A percentile compares a stretch with the other conserved stretches of the same genome.
phyloP scores from a whole-genome alignment of 2,113 vertebrate genomes.

The Lycocorax pyrrhopterus region DNA sequence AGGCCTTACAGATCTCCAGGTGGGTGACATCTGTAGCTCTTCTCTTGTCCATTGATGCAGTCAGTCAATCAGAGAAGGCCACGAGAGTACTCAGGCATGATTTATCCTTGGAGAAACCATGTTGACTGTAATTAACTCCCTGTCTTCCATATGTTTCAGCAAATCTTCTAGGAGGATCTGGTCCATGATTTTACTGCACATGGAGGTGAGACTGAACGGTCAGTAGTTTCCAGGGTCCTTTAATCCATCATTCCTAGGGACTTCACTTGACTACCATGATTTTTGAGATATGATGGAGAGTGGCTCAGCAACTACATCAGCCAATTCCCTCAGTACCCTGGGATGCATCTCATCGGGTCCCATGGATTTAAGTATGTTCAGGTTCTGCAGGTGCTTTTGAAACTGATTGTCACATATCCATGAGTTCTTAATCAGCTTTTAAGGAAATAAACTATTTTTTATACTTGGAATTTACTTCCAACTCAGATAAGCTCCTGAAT shows the following conservation, averaged over 20 bases:
- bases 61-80: not conserved
- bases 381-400: not conserved
- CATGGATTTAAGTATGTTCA: not conserved
- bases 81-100: not conserved
- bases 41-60: not conserved
- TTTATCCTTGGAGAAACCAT: not conserved
- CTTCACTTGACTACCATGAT: not conserved
- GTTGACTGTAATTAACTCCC: not conserved
- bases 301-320: not conserved
- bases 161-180: not conserved
- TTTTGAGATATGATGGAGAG: not conserved
- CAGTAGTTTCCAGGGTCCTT: not conserved
- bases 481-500: not conserved
- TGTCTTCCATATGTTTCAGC: not conserved
- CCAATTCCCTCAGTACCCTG: not conserved
- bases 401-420: not conserved
- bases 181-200: not conserved
- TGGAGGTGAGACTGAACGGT: not conserved
- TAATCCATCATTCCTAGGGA: not conserved
- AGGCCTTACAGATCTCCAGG: not conserved
- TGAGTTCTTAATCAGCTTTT: not conserved
- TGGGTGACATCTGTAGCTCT: not conserved
- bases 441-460: not conserved
- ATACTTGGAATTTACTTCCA: not conserved
- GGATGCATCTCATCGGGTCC: not conserved